phyloP scores from a whole-genome alignment of 2,797 vertebrate species.

The Austrolebias charrua region DNA sequence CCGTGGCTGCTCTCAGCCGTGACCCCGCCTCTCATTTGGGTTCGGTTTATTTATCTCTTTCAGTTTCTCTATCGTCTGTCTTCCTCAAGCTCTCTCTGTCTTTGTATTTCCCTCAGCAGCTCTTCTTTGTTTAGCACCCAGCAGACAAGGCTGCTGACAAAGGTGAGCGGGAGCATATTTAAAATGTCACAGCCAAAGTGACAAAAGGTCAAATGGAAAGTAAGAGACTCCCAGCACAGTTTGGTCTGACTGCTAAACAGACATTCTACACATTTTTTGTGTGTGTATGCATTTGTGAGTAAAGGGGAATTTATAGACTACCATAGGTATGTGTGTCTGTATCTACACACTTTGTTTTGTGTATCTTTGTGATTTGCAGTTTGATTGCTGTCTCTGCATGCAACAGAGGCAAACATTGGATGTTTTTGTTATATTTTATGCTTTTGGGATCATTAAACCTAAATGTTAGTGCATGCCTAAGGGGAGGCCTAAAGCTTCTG shows the following conservation, averaged over 20 bases:
- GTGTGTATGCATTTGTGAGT: conserved; percentile 1
- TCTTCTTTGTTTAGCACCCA: conserved; percentile 74
- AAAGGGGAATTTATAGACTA: conserved; percentile 11
- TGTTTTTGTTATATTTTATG: conserved; percentile 33
- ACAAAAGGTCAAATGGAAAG: conserved; percentile 82
- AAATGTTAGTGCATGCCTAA: conserved; percentile 35
- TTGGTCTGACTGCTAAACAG: conserved; percentile 78
- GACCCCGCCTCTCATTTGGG: conserved; percentile 49
- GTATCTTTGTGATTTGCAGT: conserved; percentile 7
- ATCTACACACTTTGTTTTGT: conserved; percentile 7
- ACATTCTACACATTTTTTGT: conserved; percentile 29
- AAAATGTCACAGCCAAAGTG: conserved; percentile 80
- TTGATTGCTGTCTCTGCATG: conserved; percentile 5
- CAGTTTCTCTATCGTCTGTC: conserved; percentile 29
- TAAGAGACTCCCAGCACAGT: conserved; percentile 77
- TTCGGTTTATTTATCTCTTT: conserved; percentile 53
- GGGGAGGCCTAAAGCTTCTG: conserved; percentile 48
- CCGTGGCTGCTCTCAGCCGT: conserved; percentile 17
- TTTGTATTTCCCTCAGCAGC: conserved; percentile 50
- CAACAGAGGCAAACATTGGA: not conserved
- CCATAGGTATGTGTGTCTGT: conserved; percentile 35
- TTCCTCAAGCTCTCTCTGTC: conserved; percentile 31
- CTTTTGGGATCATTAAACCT: conserved; percentile 29
- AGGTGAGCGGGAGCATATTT: conserved; percentile 76
- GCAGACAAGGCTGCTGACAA: conserved; percentile 71